These are phyloP conservation scores for Periphyllus acericola DNA, from an alignment of 2,888 invertebrate species.

Conservation along the genomic window DNA sequence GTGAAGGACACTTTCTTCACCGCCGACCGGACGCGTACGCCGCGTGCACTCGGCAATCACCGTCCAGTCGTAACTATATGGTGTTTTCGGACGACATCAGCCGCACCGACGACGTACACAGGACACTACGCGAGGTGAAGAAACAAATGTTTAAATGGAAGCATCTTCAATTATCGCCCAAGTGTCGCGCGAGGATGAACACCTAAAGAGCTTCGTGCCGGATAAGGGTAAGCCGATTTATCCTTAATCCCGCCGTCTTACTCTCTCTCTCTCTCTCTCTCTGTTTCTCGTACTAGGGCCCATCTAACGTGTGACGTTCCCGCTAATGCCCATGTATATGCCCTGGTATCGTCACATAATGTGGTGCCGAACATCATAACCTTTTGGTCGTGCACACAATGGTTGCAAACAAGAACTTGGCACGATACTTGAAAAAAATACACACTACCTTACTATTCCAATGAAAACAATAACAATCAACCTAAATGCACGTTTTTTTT, in stretches of 20 bases:
- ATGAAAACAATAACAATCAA: too few species aligned
- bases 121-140: background rate
- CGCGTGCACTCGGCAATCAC: background rate
- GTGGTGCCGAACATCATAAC: too few species aligned
- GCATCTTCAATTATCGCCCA: slow-evolving; percentile 99
- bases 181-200: slow-evolving; percentile 97
- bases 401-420: too few species aligned
- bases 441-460: too few species aligned
- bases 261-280: background rate
- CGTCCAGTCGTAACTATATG: slow-evolving; percentile 9
- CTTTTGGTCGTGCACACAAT: too few species aligned
- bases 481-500: too few species aligned
- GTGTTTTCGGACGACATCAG: background rate
- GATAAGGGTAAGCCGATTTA: slow-evolving; percentile 72
- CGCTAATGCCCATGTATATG: background rate
- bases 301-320: background rate
- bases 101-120: slow-evolving; percentile 31
- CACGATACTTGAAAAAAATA: too few species aligned
- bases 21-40: background rate
- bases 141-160: slow-evolving; percentile 87
- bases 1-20: slow-evolving; percentile 45
- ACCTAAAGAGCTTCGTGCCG: slow-evolving; percentile 89
- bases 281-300: background rate
- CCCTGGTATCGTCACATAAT: too few species aligned
- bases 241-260: background rate